A percentile compares a stretch with the other conserved stretches of the same genome.
Conservation (phyloP, 2,797 vertebrate genomes). For the Aphelocoma californica region DNA sequence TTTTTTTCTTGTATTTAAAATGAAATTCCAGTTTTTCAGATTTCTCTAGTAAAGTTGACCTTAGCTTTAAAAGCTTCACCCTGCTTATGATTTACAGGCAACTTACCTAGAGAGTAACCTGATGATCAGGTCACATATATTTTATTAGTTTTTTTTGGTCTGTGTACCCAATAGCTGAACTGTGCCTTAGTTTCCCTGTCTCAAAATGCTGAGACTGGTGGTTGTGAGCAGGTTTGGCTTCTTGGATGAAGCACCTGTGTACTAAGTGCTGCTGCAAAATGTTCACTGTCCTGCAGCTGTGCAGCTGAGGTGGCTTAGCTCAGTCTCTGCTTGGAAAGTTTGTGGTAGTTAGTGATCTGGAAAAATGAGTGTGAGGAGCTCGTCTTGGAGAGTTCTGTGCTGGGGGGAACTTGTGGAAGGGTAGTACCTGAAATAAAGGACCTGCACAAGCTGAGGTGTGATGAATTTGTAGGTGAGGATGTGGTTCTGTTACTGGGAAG, state of each 20-base stretch:
- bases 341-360: background rate
- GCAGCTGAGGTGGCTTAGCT: background rate
- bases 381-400: accelerated
- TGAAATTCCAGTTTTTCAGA: background rate
- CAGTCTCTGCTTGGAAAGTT: background rate
- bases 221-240: background rate
- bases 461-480: background rate
- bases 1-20: background rate
- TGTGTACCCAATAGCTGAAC: accelerated
- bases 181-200: background rate
- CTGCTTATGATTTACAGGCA: background rate
- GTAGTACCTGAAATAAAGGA: background rate
- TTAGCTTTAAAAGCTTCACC: background rate
- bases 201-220: background rate
- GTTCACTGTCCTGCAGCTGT: background rate
- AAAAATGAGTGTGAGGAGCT: background rate
- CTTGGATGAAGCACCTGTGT: background rate
- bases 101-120: background rate
- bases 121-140: background rate
- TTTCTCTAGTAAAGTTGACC: background rate
- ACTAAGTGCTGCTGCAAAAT: background rate
- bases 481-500: background rate
- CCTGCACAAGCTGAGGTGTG: background rate
- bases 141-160: background rate
- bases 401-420: background rate